Evolutionary conservation across 2,113 vertebrate genomes (phyloP).

Genomic region (Zapus hudsonius): DNA sequence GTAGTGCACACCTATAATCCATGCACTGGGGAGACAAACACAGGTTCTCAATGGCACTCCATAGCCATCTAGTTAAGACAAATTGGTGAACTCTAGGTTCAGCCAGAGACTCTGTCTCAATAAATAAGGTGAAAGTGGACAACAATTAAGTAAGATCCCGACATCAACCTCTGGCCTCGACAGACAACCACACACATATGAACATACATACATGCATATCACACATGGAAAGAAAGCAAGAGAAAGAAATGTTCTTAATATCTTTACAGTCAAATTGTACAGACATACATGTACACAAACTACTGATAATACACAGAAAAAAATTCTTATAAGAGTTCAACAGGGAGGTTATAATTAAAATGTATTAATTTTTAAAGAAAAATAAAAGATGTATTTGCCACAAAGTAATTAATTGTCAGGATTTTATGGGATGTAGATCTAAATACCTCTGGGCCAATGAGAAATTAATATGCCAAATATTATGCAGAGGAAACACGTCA

Average conservation of each 20-base stretch:
- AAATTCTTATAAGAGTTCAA: conserved; percentile 16
- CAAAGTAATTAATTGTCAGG: conserved; percentile 56
- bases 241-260: too few species aligned
- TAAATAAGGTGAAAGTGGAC: background rate
- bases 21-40: too few species aligned
- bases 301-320: background rate
- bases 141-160: too few species aligned
- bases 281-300: background rate
- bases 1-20: too few species aligned
- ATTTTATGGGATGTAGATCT: conserved; percentile 50
- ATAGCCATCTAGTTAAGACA: too few species aligned
- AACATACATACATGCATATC: too few species aligned
- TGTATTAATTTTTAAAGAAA: conserved; percentile 2
- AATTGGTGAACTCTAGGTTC: too few species aligned
- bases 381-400: conserved; percentile 60
- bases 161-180: too few species aligned
- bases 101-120: too few species aligned
- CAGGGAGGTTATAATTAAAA: conserved; percentile 32
- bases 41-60: too few species aligned
- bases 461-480: conserved; percentile 63
- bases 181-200: too few species aligned
- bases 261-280: conserved; percentile 3
- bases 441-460: conserved; percentile 51
- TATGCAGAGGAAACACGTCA: background rate
- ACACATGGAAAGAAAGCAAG: too few species aligned